Evolutionary conservation across 2,797 vertebrate species (phyloP).

Genomic region (Rachycentron canadum): DNA sequence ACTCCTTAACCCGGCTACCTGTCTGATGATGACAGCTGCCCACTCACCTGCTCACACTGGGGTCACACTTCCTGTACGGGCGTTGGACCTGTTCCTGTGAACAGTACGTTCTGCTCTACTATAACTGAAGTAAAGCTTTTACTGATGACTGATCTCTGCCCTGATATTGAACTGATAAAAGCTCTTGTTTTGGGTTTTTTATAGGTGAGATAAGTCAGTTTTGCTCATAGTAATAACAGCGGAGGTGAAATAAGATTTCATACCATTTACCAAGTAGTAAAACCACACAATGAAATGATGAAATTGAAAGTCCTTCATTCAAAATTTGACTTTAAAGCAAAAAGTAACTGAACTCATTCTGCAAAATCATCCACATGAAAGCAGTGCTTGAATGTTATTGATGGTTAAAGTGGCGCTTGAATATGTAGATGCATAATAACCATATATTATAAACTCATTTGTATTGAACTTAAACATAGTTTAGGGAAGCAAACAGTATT

Average conservation of each 20-base stretch:
- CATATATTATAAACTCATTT: background rate
- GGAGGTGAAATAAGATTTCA: background rate
- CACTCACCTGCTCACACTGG: conserved; percentile 77
- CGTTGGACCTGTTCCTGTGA: conserved; percentile 43
- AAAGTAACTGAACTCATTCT: background rate
- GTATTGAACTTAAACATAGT: background rate
- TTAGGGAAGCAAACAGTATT: too few relatives aligned
- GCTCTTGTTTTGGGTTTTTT: conserved; percentile 19
- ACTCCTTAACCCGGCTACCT: conserved; percentile 81
- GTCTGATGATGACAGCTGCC: conserved; percentile 75
- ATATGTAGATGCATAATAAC: background rate
- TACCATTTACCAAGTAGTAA: background rate
- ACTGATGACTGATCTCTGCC: conserved; percentile 35
- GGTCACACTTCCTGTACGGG: conserved; percentile 67
- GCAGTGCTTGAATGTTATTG: background rate
- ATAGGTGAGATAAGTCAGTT: background rate
- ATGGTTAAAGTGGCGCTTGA: background rate
- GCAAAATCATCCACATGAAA: background rate
- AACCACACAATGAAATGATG: background rate
- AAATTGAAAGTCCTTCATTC: background rate
- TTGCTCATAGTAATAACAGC: background rate
- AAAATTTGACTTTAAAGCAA: background rate
- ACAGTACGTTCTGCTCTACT: conserved; percentile 55
- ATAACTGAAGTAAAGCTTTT: background rate
- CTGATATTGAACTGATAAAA: conserved; percentile 35